Percentiles rank a stretch among this genome's conserved stretches.
Evolutionary conservation across 2,113 vertebrate species (phyloP).

Genomic region (Phyllostomus hastatus): DNA sequence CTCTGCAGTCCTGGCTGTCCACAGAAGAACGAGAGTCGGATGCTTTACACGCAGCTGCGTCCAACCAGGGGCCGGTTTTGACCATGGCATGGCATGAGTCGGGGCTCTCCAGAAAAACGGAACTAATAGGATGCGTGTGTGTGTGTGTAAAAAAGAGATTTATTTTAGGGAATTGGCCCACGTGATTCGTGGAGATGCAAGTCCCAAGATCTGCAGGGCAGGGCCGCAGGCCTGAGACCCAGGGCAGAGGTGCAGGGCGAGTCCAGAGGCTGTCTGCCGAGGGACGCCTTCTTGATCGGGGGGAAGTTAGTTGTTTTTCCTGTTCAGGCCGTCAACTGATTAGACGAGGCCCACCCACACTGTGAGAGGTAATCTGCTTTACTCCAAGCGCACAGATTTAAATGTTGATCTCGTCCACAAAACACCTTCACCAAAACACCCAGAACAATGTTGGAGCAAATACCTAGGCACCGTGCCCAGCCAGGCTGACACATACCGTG

Average conservation of each 20-base stretch:
- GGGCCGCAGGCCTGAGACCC: neutral
- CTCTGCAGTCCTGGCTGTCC: neutral
- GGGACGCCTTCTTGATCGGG: neutral
- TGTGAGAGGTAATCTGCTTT: neutral
- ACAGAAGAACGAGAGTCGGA: neutral
- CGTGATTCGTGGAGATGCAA: neutral
- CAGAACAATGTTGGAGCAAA: neutral
- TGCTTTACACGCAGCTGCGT: neutral
- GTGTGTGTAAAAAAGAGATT: neutral
- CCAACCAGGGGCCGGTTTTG: neutral
- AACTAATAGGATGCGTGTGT: too few species aligned
- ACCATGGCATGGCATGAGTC: too few species aligned
- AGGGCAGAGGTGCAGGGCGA: neutral
- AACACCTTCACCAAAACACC: neutral
- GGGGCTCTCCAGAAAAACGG: neutral
- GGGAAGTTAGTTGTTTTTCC: neutral
- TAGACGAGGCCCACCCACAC: neutral
- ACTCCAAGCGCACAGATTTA: neutral
- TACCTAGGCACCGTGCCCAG: neutral
- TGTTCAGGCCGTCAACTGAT: neutral
- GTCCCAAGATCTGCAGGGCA: neutral
- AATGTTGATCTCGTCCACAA: neutral
- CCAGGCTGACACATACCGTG: neutral
- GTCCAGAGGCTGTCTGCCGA: neutral
- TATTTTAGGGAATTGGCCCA: neutral